Percentiles rank a stretch among this genome's conserved stretches.
phyloP scores from a whole-genome alignment of 35 echinoderm and acorn worm genomes.

The Chiridota heheva region DNA sequence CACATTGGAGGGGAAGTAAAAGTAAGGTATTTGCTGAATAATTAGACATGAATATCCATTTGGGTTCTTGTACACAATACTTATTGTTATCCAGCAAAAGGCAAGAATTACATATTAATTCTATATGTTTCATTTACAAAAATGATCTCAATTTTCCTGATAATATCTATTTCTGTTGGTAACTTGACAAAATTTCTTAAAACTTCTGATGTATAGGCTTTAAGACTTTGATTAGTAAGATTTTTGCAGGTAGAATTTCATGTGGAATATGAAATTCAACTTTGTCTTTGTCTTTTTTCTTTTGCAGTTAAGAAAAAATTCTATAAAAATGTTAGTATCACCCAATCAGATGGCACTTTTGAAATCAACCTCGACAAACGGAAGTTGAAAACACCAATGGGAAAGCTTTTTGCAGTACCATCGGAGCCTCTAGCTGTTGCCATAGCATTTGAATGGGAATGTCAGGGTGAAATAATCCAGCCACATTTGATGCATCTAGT shows the following conservation, averaged over 20 bases:
- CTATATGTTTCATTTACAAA: no score
- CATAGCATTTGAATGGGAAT: slow-evolving; percentile 91
- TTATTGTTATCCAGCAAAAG: no score
- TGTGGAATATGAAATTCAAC: neutral
- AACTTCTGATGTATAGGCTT: no score
- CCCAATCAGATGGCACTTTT: slow-evolving; percentile 63
- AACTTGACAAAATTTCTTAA: no score
- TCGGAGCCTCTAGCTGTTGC: slow-evolving; percentile 82
- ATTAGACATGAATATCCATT: no score
- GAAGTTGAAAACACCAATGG: slow-evolving; percentile 81
- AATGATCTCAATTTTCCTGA: no score
- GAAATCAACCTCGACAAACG: slow-evolving; percentile 90
- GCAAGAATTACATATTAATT: no score
- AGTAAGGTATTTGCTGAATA: no score
- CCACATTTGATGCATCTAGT: slow-evolving; percentile 94
- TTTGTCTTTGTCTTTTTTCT: neutral
- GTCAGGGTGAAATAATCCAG: slow-evolving; percentile 69
- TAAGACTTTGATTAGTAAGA: no score
- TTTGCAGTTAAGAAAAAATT: slow-evolving; percentile 79
- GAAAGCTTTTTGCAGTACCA: slow-evolving; percentile 75
- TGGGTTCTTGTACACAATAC: no score
- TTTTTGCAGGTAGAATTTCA: neutral
- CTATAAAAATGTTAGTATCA: slow-evolving; percentile 94
- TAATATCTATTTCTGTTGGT: no score
- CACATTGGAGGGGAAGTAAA: no score